Base-by-base conservation (phyloP, 2,888 invertebrate species). In the Actias luna region DNA sequence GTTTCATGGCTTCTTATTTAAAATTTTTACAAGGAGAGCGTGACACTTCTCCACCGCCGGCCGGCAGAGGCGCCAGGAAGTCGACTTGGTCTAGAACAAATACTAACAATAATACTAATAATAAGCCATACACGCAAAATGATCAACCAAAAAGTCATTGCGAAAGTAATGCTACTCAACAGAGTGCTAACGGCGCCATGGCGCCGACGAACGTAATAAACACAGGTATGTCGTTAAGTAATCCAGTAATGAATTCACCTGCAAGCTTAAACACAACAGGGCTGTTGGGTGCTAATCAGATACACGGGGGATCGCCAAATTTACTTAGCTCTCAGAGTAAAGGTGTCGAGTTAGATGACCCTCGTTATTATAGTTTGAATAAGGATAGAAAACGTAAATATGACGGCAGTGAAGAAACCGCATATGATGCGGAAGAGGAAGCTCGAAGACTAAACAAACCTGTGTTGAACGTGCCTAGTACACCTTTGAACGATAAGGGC, bases 1-100 rank as follows among this genome's bases (percentile, higher is more conserved):
- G 96, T 68, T 97, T 97, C 86, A 96, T 97, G 96, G 96, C 96
- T 82, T 97, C 97, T 88, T 97, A 97, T 87, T 93, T 97, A 72
- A 97, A 97, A 87, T 97, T 97, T 87, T 89, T 96, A 71, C 95
- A 96, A 89, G 97, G 97, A 70, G 97, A 97, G 83, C 93, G 96
- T 57, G 97, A 97, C 73, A 95, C 95, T 58, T 96, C 97, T 68
- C 96, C 97, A 27, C 96, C 97, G 62, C 96, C 96, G 66, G 93
- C 94, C 71, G 92, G 94, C 76, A 93, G 95, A 69, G 94, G 94
- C 69, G 94, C 95, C 68, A 93, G 95, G 74, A 95, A 95, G 80
- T 93, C 94, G 31, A 93, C 94, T 1, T 96, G 95, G 95, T 94
- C 94, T 65, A 93, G 94, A 78, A 85, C 88, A 55, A 87, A 83